These are phyloP conservation scores for Xiphophorus couchianus DNA, from an alignment of 2,113 vertebrate species.

Conservation along the genomic window DNA sequence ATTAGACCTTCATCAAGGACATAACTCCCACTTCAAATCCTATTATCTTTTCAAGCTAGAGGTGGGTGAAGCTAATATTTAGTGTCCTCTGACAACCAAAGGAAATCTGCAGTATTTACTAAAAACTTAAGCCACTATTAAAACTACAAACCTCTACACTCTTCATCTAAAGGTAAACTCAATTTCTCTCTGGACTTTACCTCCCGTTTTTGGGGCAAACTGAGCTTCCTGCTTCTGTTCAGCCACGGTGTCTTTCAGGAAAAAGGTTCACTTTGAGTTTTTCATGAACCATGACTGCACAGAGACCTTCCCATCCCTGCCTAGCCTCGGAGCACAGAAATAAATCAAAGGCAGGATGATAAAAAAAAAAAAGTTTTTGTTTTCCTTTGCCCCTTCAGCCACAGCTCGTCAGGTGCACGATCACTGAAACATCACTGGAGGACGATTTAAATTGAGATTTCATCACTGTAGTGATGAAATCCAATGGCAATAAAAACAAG, in stretches of 20 bases:
- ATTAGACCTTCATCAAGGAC: conserved; percentile 31
- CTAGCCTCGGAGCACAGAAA: not conserved
- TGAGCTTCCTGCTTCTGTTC: not conserved
- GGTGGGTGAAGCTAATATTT: conserved; percentile 7
- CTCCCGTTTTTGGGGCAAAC: not conserved
- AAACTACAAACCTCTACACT: not conserved
- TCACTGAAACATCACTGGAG: conserved; percentile 44
- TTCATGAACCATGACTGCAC: not conserved
- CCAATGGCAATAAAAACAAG: conserved; percentile 62
- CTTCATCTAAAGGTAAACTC: not conserved
- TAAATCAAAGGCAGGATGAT: conserved; percentile 36
- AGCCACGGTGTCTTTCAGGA: not conserved
- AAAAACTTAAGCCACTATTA: not conserved
- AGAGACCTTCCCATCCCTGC: not conserved
- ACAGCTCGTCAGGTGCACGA: conserved; percentile 52
- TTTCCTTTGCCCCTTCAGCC: conserved; percentile 35
- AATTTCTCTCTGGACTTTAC: not conserved
- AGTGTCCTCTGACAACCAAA: not conserved
- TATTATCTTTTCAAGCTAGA: conserved; percentile 14
- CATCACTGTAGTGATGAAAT: conserved; percentile 60
- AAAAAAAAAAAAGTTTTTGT: conserved; percentile 27
- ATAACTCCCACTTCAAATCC: conserved; percentile 29
- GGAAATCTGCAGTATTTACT: not conserved
- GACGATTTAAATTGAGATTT: conserved; percentile 55
- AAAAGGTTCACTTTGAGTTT: not conserved